Conservation (phyloP, 2,888 invertebrate species). For the Sminthurinus aureus region DNA sequence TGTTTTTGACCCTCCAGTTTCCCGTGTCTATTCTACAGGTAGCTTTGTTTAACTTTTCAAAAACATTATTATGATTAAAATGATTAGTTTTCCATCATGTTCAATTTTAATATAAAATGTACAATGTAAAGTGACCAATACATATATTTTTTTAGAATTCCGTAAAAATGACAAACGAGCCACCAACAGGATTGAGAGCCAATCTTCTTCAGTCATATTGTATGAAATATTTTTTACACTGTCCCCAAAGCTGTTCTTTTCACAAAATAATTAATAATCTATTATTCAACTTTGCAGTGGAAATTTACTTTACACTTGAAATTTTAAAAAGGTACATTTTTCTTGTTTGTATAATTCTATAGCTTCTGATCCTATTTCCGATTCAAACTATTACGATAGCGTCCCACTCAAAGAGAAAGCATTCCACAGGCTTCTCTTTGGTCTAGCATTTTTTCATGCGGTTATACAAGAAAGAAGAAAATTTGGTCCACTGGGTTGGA, state of each 20-base stretch:
- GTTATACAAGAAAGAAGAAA: conserved; percentile 90
- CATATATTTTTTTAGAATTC: conserved; percentile 63
- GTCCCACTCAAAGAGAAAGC: conserved; percentile 35
- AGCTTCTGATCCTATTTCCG: conserved; percentile 84
- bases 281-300: no score
- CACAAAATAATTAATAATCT: no score
- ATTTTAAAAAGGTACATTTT: no score
- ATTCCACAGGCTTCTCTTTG: conserved; percentile 39
- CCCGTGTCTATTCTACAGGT: conserved; percentile 67
- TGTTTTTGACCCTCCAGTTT: conserved; percentile 61
- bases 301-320: no score
- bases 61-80: conserved; percentile 13
- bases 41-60: no score
- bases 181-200: conserved; percentile 88
- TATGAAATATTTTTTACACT: no score
- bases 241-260: no score
- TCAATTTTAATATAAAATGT: neutral
- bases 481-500: conserved; percentile 95
- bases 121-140: no score
- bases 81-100: no score
- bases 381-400: conserved; percentile 74
- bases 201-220: conserved; percentile 85
- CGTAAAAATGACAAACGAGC: conserved; percentile 95
- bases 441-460: conserved; percentile 91
- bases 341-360: no score